phyloP scores from a whole-genome alignment of 1,140 invertebrate species.

The Coboldia fuscipes region DNA sequence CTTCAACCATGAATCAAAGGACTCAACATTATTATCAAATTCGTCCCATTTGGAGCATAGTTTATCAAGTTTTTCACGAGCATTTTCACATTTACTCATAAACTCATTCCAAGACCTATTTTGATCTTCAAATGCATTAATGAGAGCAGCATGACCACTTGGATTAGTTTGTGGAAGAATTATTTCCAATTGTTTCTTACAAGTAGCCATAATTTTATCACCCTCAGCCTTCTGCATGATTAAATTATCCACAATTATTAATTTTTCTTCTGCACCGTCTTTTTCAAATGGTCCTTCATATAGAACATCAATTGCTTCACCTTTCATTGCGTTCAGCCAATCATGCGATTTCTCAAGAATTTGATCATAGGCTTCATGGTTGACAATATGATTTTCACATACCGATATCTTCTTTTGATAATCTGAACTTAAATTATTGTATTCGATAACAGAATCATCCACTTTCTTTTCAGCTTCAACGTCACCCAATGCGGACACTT shows the following conservation, averaged over 20 bases:
- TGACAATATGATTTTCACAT: slow-evolving; percentile 47
- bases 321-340: slow-evolving; percentile 37
- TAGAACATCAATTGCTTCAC: slow-evolving; percentile 46
- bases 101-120: slow-evolving; percentile 58
- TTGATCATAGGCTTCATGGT: slow-evolving; percentile 65
- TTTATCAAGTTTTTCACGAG: slow-evolving; percentile 42
- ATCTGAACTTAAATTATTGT: slow-evolving; percentile 40
- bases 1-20: slow-evolving; percentile 63
- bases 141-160: slow-evolving; percentile 49
- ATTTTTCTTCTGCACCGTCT: slow-evolving; percentile 49
- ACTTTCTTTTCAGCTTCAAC: slow-evolving; percentile 49
- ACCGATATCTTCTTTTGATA: slow-evolving; percentile 40
- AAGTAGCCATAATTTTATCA: slow-evolving; percentile 42
- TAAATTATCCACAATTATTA: slow-evolving; percentile 52
- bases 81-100: slow-evolving; percentile 40
- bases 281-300: slow-evolving; percentile 44
- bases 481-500: slow-evolving; percentile 48
- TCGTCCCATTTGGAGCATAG: slow-evolving; percentile 55
- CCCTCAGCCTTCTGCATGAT: slow-evolving; percentile 48
- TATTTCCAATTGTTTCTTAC: slow-evolving; percentile 44
- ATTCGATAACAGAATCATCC: slow-evolving; percentile 40
- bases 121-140: slow-evolving; percentile 52
- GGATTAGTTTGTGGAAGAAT: slow-evolving; percentile 59
- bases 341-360: slow-evolving; percentile 49
- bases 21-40: slow-evolving; percentile 54